A percentile compares a stretch with the other conserved stretches of the same genome.
Conservation (phyloP, 2,797 vertebrate genomes). For the Rhinophrynus dorsalis region DNA sequence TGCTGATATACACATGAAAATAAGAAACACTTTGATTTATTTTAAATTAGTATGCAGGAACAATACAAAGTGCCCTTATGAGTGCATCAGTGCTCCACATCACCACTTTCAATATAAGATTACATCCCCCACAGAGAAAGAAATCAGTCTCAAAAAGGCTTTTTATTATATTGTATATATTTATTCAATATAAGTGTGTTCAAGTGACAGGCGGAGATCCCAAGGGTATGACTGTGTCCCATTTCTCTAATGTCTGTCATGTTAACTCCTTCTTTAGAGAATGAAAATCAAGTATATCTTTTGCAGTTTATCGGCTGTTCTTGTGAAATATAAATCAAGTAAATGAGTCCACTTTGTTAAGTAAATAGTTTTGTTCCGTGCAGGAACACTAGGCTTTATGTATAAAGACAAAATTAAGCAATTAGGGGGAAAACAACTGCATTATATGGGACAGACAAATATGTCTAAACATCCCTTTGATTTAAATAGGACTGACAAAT, state of each 20-base stretch:
- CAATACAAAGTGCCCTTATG: conserved; percentile 48
- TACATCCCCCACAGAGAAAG: conserved; percentile 46
- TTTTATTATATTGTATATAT: conserved; percentile 50
- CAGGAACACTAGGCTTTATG: too few relatives aligned
- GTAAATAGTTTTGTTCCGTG: too few relatives aligned
- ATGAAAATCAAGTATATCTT: not conserved
- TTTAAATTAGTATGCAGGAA: conserved; percentile 45
- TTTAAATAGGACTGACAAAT: too few relatives aligned
- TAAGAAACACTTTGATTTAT: conserved; percentile 46
- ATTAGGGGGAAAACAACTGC: too few relatives aligned
- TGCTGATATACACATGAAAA: conserved; percentile 41
- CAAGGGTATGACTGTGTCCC: conserved; percentile 30
- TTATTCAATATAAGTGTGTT: conserved; percentile 47
- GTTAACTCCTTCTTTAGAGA: conserved; percentile 27
- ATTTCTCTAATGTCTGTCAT: conserved; percentile 20
- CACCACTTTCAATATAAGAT: conserved; percentile 48
- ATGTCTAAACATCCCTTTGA: too few relatives aligned
- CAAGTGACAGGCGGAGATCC: conserved; percentile 39
- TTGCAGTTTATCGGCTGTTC: not conserved
- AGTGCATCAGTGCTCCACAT: conserved; percentile 48
- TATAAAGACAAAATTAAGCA: too few relatives aligned
- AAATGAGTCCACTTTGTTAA: too few relatives aligned
- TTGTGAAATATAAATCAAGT: too few relatives aligned
- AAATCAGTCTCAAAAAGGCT: conserved; percentile 48
- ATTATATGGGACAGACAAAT: too few relatives aligned